Evolutionary conservation across 1,140 invertebrate species (phyloP), one percentile per base, ranked within the genome.

Genomic region (Thaumetopoea pityocampa): DNA sequence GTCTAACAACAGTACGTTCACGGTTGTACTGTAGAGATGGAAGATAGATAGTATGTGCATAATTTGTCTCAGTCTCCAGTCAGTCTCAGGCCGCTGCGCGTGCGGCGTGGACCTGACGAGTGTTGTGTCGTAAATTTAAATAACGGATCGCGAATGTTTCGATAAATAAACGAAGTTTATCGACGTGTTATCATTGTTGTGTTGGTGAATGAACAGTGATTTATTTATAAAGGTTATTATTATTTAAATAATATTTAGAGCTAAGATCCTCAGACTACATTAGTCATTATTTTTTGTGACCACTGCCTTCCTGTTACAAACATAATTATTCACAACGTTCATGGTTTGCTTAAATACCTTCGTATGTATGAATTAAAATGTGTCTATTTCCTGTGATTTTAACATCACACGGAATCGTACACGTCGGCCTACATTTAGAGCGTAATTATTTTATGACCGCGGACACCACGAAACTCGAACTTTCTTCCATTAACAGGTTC

Each of bases 11-110:
- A 44, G 36, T 14, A 41, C 52, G 54, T 49, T 52, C 23, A n/a
- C 18, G 29, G 43, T 40, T 17, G 59, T 47, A 58, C 36, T 65
- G 74, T 50, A 34, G 51, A 41, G 63, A 70, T 38, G 45, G 59
- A 46, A 26, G 46, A 51, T 59, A 38, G 50, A 63, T n/a, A n/a
- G n/a, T n/a, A n/a, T 55, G 49, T 70, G 65, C 61, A 57, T 69
- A 62, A 67, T 67, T 67, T 53, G 48, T 59, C 44, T 51, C 38
- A 47, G 74, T 65, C 79, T 83, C 79, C 76, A 59, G 62, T 45
- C 68, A 80, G 79, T 83, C 79, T 82, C 72, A 48, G 41, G 42
- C 48, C 45, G 72, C 29, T 48, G 79, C 76, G 79, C 72, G 58
- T 46, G 72, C 70, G 72, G 62, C 68, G 73, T 64, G 59, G 65